Conservation (phyloP, 2,113 vertebrate species). For the Spheniscus mendiculus region DNA sequence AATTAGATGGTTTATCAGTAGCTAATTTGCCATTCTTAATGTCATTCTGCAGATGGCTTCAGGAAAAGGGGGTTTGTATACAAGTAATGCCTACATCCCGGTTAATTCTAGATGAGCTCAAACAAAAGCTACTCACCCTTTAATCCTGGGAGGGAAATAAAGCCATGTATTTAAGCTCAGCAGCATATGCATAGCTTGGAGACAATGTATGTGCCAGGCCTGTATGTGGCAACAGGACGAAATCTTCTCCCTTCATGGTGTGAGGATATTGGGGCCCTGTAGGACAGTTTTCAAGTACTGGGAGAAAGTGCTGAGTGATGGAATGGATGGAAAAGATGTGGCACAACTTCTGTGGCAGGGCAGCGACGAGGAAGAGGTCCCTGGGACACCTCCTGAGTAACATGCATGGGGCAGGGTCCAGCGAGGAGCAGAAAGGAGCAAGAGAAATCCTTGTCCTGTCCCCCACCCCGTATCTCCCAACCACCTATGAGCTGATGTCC, state of each 20-base stretch:
- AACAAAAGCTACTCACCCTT: neutral
- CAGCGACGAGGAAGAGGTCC: accelerated
- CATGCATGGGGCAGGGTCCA: neutral
- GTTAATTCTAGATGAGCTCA: constrained; percentile 24
- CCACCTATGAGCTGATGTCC: neutral
- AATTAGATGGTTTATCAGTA: constrained; percentile 26
- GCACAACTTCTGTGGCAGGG: neutral
- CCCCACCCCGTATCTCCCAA: neutral
- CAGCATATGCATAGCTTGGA: neutral
- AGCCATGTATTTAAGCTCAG: neutral
- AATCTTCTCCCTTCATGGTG: neutral
- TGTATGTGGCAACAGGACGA: neutral
- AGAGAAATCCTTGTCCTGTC: neutral
- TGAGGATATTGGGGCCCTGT: neutral
- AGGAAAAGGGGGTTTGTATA: neutral
- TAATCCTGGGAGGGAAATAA: neutral
- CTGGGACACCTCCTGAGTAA: neutral
- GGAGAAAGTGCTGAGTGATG: neutral
- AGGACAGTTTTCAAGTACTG: accelerated
- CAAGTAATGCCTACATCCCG: neutral
- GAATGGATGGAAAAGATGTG: neutral
- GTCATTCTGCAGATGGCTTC: constrained; percentile 13
- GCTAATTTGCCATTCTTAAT: constrained; percentile 19
- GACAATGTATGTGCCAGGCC: neutral
- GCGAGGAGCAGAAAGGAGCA: neutral